phyloP scores from a whole-genome alignment of 2,888 invertebrate genomes.

The Oscheius onirici region DNA sequence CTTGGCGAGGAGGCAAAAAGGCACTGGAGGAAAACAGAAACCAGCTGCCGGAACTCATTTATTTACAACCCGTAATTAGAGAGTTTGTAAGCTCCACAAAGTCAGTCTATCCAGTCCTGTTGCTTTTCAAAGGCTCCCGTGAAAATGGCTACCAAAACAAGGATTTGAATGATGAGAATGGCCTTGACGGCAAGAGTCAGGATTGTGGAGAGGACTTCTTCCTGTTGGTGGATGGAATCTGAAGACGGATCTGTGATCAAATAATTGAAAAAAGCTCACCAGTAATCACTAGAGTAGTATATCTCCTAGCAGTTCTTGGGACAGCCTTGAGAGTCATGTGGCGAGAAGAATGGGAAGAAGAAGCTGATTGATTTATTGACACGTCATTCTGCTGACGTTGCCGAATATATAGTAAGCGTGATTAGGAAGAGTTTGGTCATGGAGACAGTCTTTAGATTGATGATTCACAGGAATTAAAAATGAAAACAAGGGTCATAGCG shows the following conservation, averaged over 20 bases:
- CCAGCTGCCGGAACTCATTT: neutral
- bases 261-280: neutral
- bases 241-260: neutral
- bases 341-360: too few species aligned
- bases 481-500: neutral
- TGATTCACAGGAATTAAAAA: neutral
- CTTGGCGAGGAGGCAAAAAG: neutral
- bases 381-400: too few species aligned
- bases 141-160: neutral
- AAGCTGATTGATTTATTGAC: too few species aligned
- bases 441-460: neutral
- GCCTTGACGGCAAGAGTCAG: neutral
- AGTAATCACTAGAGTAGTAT: neutral
- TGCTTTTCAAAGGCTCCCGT: constrained; percentile 7
- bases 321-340: neutral
- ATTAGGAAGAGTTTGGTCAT: too few species aligned
- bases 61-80: too few species aligned
- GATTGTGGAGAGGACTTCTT: neutral
- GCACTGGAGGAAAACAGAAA: neutral
- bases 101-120: neutral
- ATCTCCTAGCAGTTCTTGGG: neutral
- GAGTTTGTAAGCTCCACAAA: too few species aligned
- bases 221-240: neutral
- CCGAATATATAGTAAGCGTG: too few species aligned
- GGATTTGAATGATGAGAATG: neutral